Base-by-base conservation (phyloP, 2,888 invertebrate species). In the Eudasyphora cyanicolor region DNA sequence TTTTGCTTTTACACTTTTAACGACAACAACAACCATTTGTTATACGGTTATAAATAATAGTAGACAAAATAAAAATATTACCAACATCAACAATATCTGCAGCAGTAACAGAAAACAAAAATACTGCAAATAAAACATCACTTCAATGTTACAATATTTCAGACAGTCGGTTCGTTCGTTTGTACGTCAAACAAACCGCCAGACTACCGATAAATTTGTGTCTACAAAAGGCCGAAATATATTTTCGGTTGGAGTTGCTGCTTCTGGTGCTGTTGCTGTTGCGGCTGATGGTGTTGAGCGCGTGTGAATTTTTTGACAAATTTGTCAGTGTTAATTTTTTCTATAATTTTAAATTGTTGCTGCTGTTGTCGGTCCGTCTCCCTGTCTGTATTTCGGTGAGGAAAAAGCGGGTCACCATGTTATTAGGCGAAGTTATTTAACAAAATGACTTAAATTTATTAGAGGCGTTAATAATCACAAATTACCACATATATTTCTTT, bases 221-320 rank as follows among this genome's bases (percentile, higher is more conserved):
- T n/a, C n/a, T 45, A n/a, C 45, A n/a, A n/a, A 3, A 2, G 38
- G 38, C 8, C 38, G 3, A n/a, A n/a, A n/a, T 3, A 8, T 12
- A 45, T 2, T 45, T 12, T 45, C n/a, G n/a, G n/a, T 45, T 38
- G 38, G 14, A n/a, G 2, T n/a, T 14, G n/a, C n/a, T 45, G n/a
- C 32, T n/a, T n/a, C n/a, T n/a, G n/a, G n/a, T n/a, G 8, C 4
- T 32, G 32, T 32, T 32, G 8, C 2, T 2, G 45, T 2, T 45
- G n/a, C 6, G 7, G 38, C 10, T 38, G 45, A 45, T n/a, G 45
- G 45, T 45, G 45, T 67, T 60, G 38, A 57, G 29, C 54, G 35
- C 51, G 73, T 79, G 82, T 79, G 76, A 82, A 60, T 74, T 76
- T 69, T 51, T 71, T 42, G 14, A 75, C 57, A 76, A 75, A 76